These are phyloP conservation scores for Auanema freiburgensis DNA, from an alignment of 2,888 invertebrate genomes.

Conservation along the genomic window DNA sequence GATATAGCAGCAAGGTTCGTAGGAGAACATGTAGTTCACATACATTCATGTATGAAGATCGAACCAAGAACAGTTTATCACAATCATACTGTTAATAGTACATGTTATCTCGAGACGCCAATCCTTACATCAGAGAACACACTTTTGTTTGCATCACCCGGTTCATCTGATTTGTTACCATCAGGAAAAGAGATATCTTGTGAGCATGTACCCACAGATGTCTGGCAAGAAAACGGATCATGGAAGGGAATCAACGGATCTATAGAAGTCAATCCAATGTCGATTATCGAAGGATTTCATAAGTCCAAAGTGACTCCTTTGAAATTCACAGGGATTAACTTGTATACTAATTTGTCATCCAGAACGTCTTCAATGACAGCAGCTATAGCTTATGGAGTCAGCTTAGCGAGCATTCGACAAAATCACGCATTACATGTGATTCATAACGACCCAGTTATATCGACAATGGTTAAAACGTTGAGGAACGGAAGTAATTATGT, in stretches of 20 bases:
- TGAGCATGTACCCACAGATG: not conserved
- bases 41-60: slow-evolving; percentile 16
- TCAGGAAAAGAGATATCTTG: not conserved
- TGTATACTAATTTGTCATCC: not conserved
- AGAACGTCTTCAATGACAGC: not conserved
- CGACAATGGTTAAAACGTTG: no score
- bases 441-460: no score
- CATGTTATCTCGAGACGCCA: slow-evolving; percentile 22
- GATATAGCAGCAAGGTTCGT: slow-evolving; percentile 23
- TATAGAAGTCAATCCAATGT: not conserved
- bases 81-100: slow-evolving; percentile 18
- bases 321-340: not conserved
- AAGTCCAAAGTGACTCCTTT: not conserved
- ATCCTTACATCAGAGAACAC: slow-evolving; percentile 3
- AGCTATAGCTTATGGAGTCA: not conserved
- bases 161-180: slow-evolving; percentile 1
- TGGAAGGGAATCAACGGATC: not conserved
- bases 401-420: not conserved
- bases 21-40: slow-evolving; percentile 13
- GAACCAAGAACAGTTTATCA: not conserved
- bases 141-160: slow-evolving; percentile 4
- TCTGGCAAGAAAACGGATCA: not conserved
- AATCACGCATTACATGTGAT: not conserved
- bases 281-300: not conserved
- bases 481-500: no score